phyloP scores from a whole-genome alignment of 2,113 vertebrate species.

The Pithys albifrons region DNA sequence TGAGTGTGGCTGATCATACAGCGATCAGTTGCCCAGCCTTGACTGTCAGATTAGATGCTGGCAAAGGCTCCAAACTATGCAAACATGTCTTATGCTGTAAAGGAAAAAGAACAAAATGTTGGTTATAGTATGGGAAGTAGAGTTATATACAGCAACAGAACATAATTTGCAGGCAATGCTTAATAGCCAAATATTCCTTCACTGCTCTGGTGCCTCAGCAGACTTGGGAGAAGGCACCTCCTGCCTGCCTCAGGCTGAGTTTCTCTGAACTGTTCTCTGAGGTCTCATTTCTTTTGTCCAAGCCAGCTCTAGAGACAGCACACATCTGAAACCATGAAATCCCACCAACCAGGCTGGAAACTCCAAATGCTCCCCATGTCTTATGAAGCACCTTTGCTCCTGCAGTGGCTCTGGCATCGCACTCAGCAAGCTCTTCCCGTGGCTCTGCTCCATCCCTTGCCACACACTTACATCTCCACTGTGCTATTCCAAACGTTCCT shows the following conservation, averaged over 20 bases:
- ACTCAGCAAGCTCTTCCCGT: background rate
- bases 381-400: background rate
- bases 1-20: fast-evolving
- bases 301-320: background rate
- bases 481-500: background rate
- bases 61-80: background rate
- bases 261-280: background rate
- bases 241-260: background rate
- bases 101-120: background rate
- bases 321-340: background rate
- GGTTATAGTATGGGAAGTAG: background rate
- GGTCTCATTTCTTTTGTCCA: background rate
- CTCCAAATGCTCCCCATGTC: background rate
- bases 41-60: background rate
- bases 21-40: fast-evolving
- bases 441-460: background rate
- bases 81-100: background rate
- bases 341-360: background rate
- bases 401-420: fast-evolving
- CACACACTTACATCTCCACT: background rate
- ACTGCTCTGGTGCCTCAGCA: background rate
- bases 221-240: background rate
- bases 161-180: background rate
- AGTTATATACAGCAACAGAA: background rate
- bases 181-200: background rate